Evolutionary conservation across 2,113 vertebrate genomes (phyloP), one percentile per base, ranked within the genome.

Genomic region (Bettongia penicillata): DNA sequence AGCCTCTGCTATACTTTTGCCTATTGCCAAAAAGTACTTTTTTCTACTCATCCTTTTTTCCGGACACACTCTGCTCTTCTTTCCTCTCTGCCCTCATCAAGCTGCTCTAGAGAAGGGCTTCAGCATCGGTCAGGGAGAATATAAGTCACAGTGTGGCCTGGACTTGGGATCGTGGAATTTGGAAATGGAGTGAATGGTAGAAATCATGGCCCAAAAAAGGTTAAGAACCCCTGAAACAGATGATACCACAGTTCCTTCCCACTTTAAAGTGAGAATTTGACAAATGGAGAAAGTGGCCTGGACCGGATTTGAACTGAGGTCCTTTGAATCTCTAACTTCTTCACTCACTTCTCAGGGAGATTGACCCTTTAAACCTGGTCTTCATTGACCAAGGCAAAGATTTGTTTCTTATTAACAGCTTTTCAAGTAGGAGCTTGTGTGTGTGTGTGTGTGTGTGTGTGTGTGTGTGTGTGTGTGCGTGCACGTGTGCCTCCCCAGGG

Each of bases 1-100:
- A n/a, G 1, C 89, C 91, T 28, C 1, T 0, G 43, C n/a, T 1
- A 7, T 8, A 48, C 1, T 14, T n/a, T 51, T 19, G 8, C 11
- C 11, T 0, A 9, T 12, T n/a, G 52, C 48, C 3, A 26, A 47
- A 84, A n/a, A n/a, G 89, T 51, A 51, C 43, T 3, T 37, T 37
- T 52, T 93, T 28, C 50, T 92, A 6, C 23, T 51, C 3, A 11
- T 24, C 50, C n/a, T 47, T 3, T 12, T 10, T 22, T 24, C 0
- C 26, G 14, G 6, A 2, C 4, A 77, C 37, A 14, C 61, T 61
- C 28, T 61, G 0, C 31, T 37, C 12, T 37, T 2, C 26, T 61
- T 11, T 68, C 11, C 11, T 37, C 57, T 68, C 28, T 68, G 37
- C 57, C 31, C 57, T 68, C 61, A 77, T 19, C 61, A 77, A n/a